Evolutionary conservation across 2,888 invertebrate species (phyloP), one percentile per base, ranked within the genome.

Genomic region (Elmis aenea): DNA sequence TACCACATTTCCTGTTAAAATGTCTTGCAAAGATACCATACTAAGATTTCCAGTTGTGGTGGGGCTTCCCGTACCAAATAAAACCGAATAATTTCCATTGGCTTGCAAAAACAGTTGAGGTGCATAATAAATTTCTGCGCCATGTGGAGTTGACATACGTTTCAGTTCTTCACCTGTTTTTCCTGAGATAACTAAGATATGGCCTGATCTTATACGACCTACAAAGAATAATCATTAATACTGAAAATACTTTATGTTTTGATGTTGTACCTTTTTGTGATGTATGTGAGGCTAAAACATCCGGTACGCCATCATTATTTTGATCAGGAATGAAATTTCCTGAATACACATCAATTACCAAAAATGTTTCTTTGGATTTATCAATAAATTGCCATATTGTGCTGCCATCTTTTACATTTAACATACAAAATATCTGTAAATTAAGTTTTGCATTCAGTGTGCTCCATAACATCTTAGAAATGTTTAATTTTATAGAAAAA

Each of bases 61-160:
- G 49, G 84, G 83, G 2, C 83, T 82, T 1, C 85, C 87, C 0
- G 86, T 85, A 8, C 84, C 81, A 53, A 85, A 77, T 31, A 88
- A 60, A 20, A 86, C 71, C 30, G 75, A 63, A 43, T 74, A 73
- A 21, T 74, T 75, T n/a, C 80, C 80, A 56, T 79, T 77, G 15
- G 72, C 69, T 44, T 74, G 70, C 2, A 73, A 70, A 3, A 83
- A 52, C 11, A 81, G 60, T 61, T 85, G 83, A 1, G 87, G 81
- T 13, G 84, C 82, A 49, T 81, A 83, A 56, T 84, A 85, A 9
- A 27, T 40, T 62, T 85, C 83, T 42, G 75, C 74, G 11, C 71
- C 67, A 46, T 78, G 77, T 1, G 85, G 83, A 16, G 83, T 79
- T 20, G 71, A 66, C 28, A 79, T 67, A 52, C 72, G 74, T 38